These are phyloP conservation scores for Cichlasoma orientale DNA, from an alignment of 2,797 vertebrate species.

Conservation along the genomic window DNA sequence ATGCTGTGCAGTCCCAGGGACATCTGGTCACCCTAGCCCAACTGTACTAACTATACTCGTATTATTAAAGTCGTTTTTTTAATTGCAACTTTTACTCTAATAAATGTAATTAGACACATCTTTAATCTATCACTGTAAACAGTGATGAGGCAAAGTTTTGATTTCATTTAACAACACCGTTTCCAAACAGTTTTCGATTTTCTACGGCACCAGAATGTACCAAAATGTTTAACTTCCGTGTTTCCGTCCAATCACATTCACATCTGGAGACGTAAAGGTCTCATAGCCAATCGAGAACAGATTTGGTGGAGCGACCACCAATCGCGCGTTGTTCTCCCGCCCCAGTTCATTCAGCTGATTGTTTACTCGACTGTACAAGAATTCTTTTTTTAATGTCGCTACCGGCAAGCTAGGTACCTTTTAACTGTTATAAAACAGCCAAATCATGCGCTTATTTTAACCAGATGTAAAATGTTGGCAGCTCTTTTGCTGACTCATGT, in stretches of 20 bases:
- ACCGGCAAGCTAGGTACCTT: not conserved
- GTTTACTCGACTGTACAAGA: not conserved
- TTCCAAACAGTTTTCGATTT: too few relatives aligned
- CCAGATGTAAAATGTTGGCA: not conserved
- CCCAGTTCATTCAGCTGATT: constrained; percentile 13
- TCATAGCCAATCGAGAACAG: constrained; percentile 34
- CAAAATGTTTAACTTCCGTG: constrained; percentile 41
- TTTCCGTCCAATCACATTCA: constrained; percentile 42
- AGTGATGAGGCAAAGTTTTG: not conserved
- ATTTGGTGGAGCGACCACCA: not conserved
- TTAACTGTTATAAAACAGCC: not conserved
- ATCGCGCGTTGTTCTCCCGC: constrained; percentile 17
- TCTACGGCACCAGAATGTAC: not conserved
- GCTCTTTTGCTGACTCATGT: not conserved
- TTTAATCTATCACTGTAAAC: too few relatives aligned
- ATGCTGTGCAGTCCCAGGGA: too few relatives aligned
- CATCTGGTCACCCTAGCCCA: too few relatives aligned
- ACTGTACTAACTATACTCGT: too few relatives aligned
- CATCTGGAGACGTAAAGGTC: not conserved
- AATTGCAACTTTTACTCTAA: too few relatives aligned
- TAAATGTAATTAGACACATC: too few relatives aligned
- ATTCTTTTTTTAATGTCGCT: not conserved
- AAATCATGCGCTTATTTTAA: not conserved
- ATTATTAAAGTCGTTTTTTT: too few relatives aligned
- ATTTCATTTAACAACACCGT: not conserved